Base-by-base conservation (phyloP, 2,888 invertebrate species). In the Chrysopilus asiliformis region DNA sequence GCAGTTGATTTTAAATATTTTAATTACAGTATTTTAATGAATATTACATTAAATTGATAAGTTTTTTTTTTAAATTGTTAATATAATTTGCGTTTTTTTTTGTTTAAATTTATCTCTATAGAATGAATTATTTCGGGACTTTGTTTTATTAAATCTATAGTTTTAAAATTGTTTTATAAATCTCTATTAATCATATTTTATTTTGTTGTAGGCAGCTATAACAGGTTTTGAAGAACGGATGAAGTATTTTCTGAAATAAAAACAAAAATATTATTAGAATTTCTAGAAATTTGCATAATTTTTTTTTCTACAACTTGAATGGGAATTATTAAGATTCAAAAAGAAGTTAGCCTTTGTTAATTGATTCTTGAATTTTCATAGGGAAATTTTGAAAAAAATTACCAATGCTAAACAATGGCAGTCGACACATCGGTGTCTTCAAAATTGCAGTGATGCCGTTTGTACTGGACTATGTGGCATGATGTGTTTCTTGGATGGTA, bases 401-500 rank as follows among this genome's bases (percentile, higher is more conserved):
- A 42, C 42, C 42, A 39, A 42, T 42, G 37, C 42, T 42, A 38
- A 25, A 29, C 26, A 27, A 37, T 31, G 26, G 31, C 34, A 14
- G 29, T 30, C 8, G 53, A 58, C 44, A 58, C 57, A 40, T 59
- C 58, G 35, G 50, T 50, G 42, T 57, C 52, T 35, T 52, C 50
- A 36, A 33, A 27, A 43, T 48, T 47, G 40, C 45, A 41, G 34
- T 49, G 48, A 32, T 49, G 47, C 42, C 40, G 52, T 38, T 56
- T 54, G 48, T 59, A 60, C 45, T 60, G 60, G 47, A 55, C 61
- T 47, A 60, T 55, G 47, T 58, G 59, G 52, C 62, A 59, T 55
- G 60, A 56, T 50, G 62, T 60, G 57, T 60, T 60, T 56, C 58
- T 61, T 49, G 60, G 49, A 53, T 61, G 58, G 47, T 58, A 60